phyloP scores from a whole-genome alignment of 2,888 invertebrate species.

The Apotomis betuletana region DNA sequence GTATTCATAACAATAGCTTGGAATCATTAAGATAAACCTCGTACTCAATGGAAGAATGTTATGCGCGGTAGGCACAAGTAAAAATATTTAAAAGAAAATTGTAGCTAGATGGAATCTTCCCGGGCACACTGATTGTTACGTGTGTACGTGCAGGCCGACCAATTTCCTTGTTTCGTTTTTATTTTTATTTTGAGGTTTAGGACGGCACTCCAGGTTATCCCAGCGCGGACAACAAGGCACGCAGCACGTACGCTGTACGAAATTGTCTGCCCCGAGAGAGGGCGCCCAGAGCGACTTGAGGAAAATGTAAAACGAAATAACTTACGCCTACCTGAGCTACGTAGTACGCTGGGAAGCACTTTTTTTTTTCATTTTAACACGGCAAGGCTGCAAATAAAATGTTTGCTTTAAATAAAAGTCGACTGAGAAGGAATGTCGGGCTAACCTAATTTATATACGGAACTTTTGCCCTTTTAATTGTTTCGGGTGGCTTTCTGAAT shows the following conservation, averaged over 20 bases:
- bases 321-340: conserved; percentile 70
- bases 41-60: background rate
- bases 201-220: conserved; percentile 62
- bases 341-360: conserved; percentile 53
- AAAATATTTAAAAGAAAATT: conserved; percentile 1
- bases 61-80: background rate
- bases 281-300: conserved; percentile 62
- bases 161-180: conserved; percentile 52
- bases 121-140: conserved; percentile 41
- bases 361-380: conserved; percentile 63
- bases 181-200: conserved; percentile 57
- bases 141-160: conserved; percentile 37
- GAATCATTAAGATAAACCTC: conserved; percentile 28
- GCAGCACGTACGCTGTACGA: conserved; percentile 72
- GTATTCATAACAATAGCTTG: conserved; percentile 19
- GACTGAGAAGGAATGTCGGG: conserved; percentile 26
- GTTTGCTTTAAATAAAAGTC: conserved; percentile 60
- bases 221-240: conserved; percentile 62
- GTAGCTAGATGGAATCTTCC: conserved; percentile 33
- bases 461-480: conserved; percentile 31
- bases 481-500: conserved; percentile 18
- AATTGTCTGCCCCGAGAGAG: conserved; percentile 74
- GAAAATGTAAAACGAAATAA: conserved; percentile 78
- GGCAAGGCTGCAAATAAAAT: conserved; percentile 64
- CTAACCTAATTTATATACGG: conserved; percentile 33